A percentile compares a stretch with the other conserved stretches of the same genome.
These are phyloP conservation scores for Epizoanthus scotinus DNA, from an alignment of 92 coral and sea anemone genomes.

Conservation along the genomic window DNA sequence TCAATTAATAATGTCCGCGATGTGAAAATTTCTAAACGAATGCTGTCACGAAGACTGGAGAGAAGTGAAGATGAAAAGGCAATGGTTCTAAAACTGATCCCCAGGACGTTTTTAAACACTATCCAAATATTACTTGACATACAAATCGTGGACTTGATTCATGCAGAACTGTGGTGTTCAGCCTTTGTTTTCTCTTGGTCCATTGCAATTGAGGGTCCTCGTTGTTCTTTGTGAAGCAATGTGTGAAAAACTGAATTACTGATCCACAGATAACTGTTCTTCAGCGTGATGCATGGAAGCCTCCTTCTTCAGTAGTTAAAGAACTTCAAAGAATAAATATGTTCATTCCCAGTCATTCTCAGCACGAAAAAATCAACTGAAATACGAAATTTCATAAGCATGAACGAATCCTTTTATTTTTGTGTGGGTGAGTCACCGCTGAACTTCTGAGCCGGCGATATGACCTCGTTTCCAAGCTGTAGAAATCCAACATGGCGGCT, in stretches of 20 bases:
- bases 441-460: conserved; percentile 56
- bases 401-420: conserved; percentile 33
- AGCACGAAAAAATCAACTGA: conserved; percentile 20
- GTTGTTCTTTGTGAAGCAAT: neutral
- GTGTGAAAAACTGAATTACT: neutral
- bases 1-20: neutral
- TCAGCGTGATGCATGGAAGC: neutral
- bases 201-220: neutral
- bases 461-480: conserved; percentile 53
- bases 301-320: neutral
- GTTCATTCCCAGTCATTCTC: neutral
- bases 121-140: conserved; percentile 13
- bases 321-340: neutral
- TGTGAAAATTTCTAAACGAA: neutral
- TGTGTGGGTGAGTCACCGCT: conserved; percentile 55
- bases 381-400: neutral
- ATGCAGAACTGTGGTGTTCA: conserved; percentile 19
- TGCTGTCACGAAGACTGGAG: neutral
- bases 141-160: conserved; percentile 7
- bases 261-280: conserved; percentile 1
- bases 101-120: conserved; percentile 3
- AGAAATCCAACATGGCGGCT: conserved; percentile 54
- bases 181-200: conserved; percentile 19
- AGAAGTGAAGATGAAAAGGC: neutral
- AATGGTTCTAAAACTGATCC: neutral